Evolutionary conservation across 92 coral and sea anemone genomes (phyloP).

Genomic region (Palythoa grandis): DNA sequence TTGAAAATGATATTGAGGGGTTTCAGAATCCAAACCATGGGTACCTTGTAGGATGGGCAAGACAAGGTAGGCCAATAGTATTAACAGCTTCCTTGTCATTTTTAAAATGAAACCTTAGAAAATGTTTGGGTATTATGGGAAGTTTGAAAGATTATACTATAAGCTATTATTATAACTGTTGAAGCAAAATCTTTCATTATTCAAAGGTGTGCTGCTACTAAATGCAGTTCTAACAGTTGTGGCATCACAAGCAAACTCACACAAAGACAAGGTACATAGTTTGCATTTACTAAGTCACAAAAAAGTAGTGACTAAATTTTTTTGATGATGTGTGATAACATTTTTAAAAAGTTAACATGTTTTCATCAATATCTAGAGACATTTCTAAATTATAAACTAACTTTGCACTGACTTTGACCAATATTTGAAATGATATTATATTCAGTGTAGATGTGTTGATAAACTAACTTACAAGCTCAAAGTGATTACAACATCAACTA

Average conservation of each 20-base stretch:
- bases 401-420: no score
- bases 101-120: no score
- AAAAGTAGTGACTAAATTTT: background rate
- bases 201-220: constrained; percentile 85
- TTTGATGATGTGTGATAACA: background rate
- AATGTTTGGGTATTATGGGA: no score
- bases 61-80: constrained; percentile 67
- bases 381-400: no score
- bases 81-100: no score
- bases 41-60: constrained; percentile 96
- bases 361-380: no score
- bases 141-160: no score
- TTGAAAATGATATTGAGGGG: constrained; percentile 82
- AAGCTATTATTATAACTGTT: background rate
- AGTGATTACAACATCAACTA: no score
- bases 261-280: constrained; percentile 86
- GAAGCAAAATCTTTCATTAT: background rate
- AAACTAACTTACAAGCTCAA: no score
- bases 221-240: constrained; percentile 98
- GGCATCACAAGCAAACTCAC: constrained; percentile 95
- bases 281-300: background rate
- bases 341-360: background rate
- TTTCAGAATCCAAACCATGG: constrained; percentile 92
- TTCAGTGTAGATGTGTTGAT: no score
- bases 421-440: no score